A percentile compares a stretch with the other conserved stretches of the same genome.
These are phyloP conservation scores for Lichenostomus cassidix DNA, from an alignment of 2,113 vertebrate species.

Conservation along the genomic window DNA sequence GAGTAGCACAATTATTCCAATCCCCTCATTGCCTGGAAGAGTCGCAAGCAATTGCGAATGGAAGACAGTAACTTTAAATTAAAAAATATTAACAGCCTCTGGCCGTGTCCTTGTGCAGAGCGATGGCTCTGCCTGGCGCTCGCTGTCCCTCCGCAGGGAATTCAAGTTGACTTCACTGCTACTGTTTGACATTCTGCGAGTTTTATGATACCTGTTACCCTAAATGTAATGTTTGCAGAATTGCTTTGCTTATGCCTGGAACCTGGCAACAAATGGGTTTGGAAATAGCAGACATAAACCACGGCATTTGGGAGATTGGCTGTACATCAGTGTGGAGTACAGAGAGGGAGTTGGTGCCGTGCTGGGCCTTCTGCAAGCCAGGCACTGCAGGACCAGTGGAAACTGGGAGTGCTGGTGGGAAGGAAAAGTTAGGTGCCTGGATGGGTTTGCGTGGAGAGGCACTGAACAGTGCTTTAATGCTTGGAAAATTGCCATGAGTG, in stretches of 20 bases:
- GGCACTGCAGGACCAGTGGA: not conserved
- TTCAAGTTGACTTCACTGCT: conserved; percentile 9
- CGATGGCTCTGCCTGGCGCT: not conserved
- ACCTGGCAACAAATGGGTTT: conserved; percentile 34
- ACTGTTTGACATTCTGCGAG: not conserved
- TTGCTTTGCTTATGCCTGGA: conserved; percentile 9
- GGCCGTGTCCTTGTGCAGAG: not conserved
- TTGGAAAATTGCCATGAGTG: accelerated
- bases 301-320: not conserved
- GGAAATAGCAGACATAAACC: not conserved
- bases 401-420: not conserved
- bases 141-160: not conserved
- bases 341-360: accelerated
- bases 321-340: accelerated
- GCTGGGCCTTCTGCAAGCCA: not conserved
- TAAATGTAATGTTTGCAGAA: conserved; percentile 12
- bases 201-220: conserved; percentile 27
- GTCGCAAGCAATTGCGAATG: not conserved
- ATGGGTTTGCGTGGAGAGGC: not conserved
- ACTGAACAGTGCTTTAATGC: not conserved
- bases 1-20: not conserved
- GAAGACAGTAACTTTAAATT: conserved; percentile 26
- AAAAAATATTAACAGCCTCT: not conserved
- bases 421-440: not conserved
- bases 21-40: conserved; percentile 4